Conservation (phyloP, 1,140 invertebrate genomes). For the Galleria mellonella region DNA sequence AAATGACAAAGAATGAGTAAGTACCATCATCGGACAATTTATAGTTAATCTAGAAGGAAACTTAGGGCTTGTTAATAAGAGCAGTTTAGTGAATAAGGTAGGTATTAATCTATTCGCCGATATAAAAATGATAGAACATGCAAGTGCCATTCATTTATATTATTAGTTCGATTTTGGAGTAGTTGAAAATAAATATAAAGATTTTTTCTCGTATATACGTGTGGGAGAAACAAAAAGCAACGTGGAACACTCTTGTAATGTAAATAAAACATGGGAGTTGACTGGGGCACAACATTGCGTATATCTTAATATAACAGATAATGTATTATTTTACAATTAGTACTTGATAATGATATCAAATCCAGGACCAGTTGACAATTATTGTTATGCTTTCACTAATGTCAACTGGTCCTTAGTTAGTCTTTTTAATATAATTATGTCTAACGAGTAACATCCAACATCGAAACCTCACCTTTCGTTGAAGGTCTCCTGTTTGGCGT, state of each 20-base stretch:
- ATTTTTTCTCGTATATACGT: constrained; percentile 3
- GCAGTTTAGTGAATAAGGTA: constrained; percentile 7
- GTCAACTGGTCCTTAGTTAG: constrained; percentile 13
- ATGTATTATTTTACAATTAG: constrained; percentile 23
- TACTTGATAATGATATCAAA: constrained; percentile 8
- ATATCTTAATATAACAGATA: constrained; percentile 67
- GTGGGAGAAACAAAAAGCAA: constrained; percentile 40
- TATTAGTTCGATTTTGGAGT: constrained; percentile 1
- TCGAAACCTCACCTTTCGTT: constrained; percentile 92
- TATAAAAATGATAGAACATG: constrained; percentile 42
- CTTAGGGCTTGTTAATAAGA: constrained; percentile 29
- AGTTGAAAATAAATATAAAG: constrained; percentile 10
- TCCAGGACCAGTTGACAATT: constrained; percentile 18
- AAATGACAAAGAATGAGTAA: constrained; percentile 68
- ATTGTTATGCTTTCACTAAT: constrained; percentile 2
- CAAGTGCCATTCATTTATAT: constrained; percentile 37
- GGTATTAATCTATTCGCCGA: constrained; percentile 16
- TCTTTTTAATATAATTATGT: constrained; percentile 16
- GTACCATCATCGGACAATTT: constrained; percentile 43
- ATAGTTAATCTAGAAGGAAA: constrained; percentile 48
- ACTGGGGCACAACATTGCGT: constrained; percentile 88
- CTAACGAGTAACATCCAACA: constrained; percentile 53
- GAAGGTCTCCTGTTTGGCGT: constrained; percentile 94
- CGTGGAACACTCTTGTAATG: constrained; percentile 52
- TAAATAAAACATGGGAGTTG: constrained; percentile 73